phyloP scores from a whole-genome alignment of 2,888 invertebrate genomes.

The Calameuta pallipes region DNA sequence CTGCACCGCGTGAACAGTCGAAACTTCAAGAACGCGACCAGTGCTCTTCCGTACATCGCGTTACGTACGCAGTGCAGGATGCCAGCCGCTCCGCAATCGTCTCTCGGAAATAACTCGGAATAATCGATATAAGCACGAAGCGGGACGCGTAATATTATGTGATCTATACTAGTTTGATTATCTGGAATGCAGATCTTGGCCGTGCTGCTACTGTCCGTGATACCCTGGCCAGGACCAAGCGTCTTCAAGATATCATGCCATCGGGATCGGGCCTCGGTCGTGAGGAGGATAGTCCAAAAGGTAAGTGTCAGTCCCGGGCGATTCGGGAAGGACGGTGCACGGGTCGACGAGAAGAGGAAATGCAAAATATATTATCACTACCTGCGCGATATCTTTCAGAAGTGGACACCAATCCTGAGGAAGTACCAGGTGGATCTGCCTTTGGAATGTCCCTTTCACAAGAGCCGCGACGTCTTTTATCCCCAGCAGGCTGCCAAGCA shows the following conservation, averaged over 20 bases:
- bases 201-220: conserved; percentile 83
- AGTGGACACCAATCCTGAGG: conserved; percentile 91
- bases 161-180: background rate
- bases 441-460: conserved; percentile 90
- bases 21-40: too few species aligned
- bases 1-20: too few species aligned
- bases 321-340: too few species aligned
- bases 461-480: conserved; percentile 86
- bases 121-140: too few species aligned
- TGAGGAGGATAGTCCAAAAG: conserved; percentile 87
- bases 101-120: background rate
- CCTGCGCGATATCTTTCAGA: conserved; percentile 62
- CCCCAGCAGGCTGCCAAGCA: conserved; percentile 88
- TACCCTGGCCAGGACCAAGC: conserved; percentile 90
- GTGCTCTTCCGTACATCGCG: background rate
- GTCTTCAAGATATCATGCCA: conserved; percentile 89
- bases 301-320: conserved; percentile 48
- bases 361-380: too few species aligned
- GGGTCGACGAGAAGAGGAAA: too few species aligned
- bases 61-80: background rate
- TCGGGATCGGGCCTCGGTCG: conserved; percentile 88
- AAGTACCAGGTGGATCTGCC: conserved; percentile 89
- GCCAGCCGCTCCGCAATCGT: too few species aligned
- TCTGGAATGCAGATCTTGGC: conserved; percentile 74
- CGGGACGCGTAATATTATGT: too few species aligned